phyloP scores from a whole-genome alignment of 2,888 invertebrate genomes.

The Miltochrista miniata region DNA sequence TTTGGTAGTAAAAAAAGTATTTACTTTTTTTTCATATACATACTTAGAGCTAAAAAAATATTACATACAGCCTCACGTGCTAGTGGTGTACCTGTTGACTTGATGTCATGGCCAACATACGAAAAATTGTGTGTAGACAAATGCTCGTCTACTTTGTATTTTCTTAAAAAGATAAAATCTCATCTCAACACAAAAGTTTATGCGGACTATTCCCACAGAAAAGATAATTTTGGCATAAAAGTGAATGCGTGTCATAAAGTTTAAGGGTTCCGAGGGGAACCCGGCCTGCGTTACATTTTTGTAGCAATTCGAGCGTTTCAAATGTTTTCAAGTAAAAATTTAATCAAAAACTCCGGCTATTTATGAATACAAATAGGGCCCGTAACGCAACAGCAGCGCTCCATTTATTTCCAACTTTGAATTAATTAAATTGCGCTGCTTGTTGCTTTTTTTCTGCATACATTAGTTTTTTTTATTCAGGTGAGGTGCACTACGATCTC shows the following conservation, averaged over 20 bases:
- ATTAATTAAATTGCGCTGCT: background rate
- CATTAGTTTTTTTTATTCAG: too few relatives aligned
- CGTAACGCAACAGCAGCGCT: background rate
- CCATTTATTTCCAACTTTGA: background rate
- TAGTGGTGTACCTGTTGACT: background rate
- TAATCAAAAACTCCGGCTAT: constrained; percentile 21
- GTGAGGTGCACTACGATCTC: too few relatives aligned
- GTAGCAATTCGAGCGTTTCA: constrained; percentile 19
- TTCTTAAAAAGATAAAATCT: constrained; percentile 20
- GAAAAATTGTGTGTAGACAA: background rate
- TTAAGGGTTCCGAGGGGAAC: constrained; percentile 14
- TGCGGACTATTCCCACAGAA: constrained; percentile 22
- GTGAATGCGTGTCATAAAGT: constrained; percentile 34
- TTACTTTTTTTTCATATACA: background rate
- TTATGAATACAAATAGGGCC: constrained; percentile 12
- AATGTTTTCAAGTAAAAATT: constrained; percentile 23
- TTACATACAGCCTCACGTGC: too few relatives aligned
- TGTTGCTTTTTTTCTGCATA: too few relatives aligned
- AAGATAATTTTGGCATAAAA: constrained; percentile 40
- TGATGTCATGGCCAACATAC: background rate
- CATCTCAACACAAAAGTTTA: constrained; percentile 24
- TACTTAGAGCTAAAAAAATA: too few relatives aligned
- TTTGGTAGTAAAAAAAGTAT: background rate
- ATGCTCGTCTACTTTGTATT: constrained; percentile 1
- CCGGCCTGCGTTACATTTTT: constrained; percentile 17